Base-by-base conservation (phyloP, 2,797 vertebrate genomes). In the Botia almorhae region DNA sequence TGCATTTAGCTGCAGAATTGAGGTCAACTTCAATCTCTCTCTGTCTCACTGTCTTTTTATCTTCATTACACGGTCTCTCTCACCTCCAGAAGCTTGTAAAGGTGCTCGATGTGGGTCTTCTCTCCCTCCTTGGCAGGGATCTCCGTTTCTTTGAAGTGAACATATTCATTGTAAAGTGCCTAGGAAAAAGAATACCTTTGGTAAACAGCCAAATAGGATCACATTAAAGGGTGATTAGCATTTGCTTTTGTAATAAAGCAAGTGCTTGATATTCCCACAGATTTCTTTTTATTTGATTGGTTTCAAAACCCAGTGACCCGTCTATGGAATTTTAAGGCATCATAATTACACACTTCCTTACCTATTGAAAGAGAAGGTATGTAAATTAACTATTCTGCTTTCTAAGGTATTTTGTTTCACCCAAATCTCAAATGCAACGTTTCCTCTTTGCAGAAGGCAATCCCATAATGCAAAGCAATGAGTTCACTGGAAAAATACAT, bases 111-210 rank as follows among this genome's bases (percentile, higher is more conserved):
- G 83, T 93, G 94, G 87, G 92, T 90, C 89, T 99, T 99, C 83
- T 99, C 98, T 73, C 89, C 85, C 90, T 98, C 97, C 86, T 96
- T 98, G 0, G 90, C 86, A 21, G 96, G 95, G 89, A 99, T 98
- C 93, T 99, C 97, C 0, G 95, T 97, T 92, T 99, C 98, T 93
- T 99, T 99, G 90, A 99, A 97, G 94, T 99, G 98, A 93, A 99
- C 93, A 87, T 99, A 99, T 85, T 99, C 95, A 82, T 99, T 99
- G 95, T 99, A 98, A 97, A 99, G 97, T 96, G 96, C 97, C 98
- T 99, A 90, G 68, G 36, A 10, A 55, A 68, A 29, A 77, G 23
- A n/a, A 67, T 12, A 63, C 16, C 16, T 33, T 17, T 55, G 53
- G 60, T 60, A 48, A 68, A 65, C 60, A 67, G 63, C 36, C 63